phyloP scores from a whole-genome alignment of 2,888 invertebrate species.

The Erebia aethiops region DNA sequence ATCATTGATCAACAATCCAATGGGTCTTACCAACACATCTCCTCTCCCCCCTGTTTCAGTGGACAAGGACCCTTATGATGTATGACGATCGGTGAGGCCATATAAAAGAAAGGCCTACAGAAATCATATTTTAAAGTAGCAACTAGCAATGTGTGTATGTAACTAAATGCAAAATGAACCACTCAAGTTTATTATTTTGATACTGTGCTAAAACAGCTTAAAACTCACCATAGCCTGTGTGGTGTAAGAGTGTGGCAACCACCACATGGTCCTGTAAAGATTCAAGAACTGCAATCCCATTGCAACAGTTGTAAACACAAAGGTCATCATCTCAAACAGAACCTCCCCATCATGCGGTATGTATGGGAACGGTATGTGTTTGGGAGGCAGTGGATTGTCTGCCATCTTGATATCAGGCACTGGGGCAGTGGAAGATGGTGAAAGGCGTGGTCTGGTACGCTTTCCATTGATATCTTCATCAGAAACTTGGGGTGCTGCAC shows the following conservation, averaged over 20 bases:
- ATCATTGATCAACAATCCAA: too few relatives aligned
- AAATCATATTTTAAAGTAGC: too few relatives aligned
- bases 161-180: too few relatives aligned
- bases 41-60: too few relatives aligned
- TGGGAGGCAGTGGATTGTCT: slow-evolving; percentile 84
- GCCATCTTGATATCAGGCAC: slow-evolving; percentile 55
- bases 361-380: slow-evolving; percentile 91
- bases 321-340: slow-evolving; percentile 92
- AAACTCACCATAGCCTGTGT: slow-evolving; percentile 79
- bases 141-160: too few relatives aligned
- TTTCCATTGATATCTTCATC: slow-evolving; percentile 70
- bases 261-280: slow-evolving; percentile 98
- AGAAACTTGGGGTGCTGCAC: slow-evolving; percentile 45
- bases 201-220: too few relatives aligned
- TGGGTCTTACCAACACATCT: too few relatives aligned
- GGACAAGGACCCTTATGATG: too few relatives aligned
- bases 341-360: slow-evolving; percentile 91
- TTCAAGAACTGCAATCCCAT: slow-evolving; percentile 96
- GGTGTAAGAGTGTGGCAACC: slow-evolving; percentile 96
- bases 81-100: too few relatives aligned
- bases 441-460: slow-evolving; percentile 51
- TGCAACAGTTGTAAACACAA: slow-evolving; percentile 90
- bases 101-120: too few relatives aligned
- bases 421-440: slow-evolving; percentile 48
- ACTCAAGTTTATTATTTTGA: too few relatives aligned